These are phyloP conservation scores for Gonocerus acuteangulatus DNA, from an alignment of 2,888 invertebrate species.

Conservation along the genomic window DNA sequence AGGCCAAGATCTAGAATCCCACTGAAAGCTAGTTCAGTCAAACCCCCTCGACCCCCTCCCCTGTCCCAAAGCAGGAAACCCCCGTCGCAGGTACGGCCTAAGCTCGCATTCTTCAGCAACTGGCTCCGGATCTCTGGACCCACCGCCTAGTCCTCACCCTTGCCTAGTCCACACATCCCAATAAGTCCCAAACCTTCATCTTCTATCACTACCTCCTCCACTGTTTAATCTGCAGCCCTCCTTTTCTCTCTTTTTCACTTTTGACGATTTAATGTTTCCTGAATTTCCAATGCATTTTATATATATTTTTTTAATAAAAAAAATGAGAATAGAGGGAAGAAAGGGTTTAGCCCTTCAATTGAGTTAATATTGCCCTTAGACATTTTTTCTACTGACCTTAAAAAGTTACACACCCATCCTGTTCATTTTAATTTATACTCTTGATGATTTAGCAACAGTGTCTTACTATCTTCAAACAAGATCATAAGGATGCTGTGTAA, in stretches of 20 bases:
- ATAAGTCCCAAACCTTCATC: neutral
- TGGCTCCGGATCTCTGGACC: slow-evolving; percentile 44
- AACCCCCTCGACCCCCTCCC: slow-evolving; percentile 18
- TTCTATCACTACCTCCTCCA: neutral
- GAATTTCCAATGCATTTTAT: too few relatives aligned
- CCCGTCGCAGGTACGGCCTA: slow-evolving; percentile 55
- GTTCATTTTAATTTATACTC: too few relatives aligned
- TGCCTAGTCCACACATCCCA: neutral
- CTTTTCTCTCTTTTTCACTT: neutral
- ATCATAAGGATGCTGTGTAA: too few relatives aligned
- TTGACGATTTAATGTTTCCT: neutral
- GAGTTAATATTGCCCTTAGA: too few relatives aligned
- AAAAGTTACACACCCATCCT: too few relatives aligned
- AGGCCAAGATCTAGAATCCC: slow-evolving; percentile 19
- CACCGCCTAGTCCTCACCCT: slow-evolving; percentile 1
- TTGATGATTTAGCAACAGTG: too few relatives aligned
- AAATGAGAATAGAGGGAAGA: too few relatives aligned
- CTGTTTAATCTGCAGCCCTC: neutral
- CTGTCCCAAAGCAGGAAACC: slow-evolving; percentile 28
- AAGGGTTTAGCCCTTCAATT: too few relatives aligned
- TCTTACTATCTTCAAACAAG: too few relatives aligned
- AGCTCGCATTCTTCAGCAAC: slow-evolving; percentile 62
- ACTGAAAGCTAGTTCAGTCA: slow-evolving; percentile 40
- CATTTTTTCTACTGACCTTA: too few relatives aligned
- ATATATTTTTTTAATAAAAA: too few relatives aligned